Evolutionary conservation across 2,888 invertebrate genomes (phyloP).

Genomic region (Dasysyrphus tricinctus): DNA sequence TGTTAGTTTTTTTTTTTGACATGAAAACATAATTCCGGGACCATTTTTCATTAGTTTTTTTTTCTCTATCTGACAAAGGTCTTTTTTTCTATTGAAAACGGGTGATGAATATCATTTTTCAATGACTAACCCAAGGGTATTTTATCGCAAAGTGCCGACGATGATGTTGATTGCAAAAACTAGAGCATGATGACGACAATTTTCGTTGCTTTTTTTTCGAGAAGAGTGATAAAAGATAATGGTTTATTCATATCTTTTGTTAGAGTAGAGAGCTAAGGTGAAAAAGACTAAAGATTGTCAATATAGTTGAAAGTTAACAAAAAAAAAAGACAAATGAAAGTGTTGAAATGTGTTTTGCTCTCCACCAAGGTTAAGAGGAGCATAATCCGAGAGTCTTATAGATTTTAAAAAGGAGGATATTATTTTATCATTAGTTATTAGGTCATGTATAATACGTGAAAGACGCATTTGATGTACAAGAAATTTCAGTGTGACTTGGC

Average conservation of each 20-base stretch:
- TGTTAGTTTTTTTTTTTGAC: conserved; percentile 12
- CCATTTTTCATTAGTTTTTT: conserved; percentile 7
- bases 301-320: neutral
- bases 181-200: neutral
- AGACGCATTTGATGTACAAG: no score
- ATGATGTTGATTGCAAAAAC: conserved; percentile 10
- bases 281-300: neutral
- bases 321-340: neutral
- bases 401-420: no score
- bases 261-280: neutral
- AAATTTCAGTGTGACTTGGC: no score
- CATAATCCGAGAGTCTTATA: neutral
- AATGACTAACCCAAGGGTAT: neutral
- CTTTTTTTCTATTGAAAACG: conserved; percentile 5
- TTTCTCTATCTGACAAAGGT: neutral
- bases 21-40: conserved; percentile 27
- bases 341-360: neutral
- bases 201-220: neutral
- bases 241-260: neutral
- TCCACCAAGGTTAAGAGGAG: neutral
- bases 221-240: neutral
- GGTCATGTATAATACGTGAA: no score
- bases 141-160: conserved; percentile 10
- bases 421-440: no score
- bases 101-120: conserved; percentile 26